These are phyloP conservation scores for Lasiurus cinereus DNA, from an alignment of 2,113 vertebrate species.

Conservation along the genomic window DNA sequence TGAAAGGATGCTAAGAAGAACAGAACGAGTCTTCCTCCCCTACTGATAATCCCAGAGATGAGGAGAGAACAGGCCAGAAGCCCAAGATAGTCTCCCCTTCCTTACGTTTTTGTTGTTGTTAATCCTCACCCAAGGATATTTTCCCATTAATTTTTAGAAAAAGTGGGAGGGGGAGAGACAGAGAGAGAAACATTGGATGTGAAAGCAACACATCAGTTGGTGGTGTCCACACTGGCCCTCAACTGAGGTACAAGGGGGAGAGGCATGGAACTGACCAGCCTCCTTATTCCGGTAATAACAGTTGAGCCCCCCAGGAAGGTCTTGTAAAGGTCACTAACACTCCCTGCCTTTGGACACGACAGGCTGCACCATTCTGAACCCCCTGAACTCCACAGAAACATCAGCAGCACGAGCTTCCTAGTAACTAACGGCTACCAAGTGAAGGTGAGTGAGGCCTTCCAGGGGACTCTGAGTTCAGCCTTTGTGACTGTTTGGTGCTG, in stretches of 20 bases:
- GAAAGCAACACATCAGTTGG: too few relatives aligned
- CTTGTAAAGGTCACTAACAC: background rate
- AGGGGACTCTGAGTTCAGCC: background rate
- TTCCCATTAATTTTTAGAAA: too few relatives aligned
- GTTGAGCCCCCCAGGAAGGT: background rate
- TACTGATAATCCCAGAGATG: background rate
- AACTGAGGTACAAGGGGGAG: background rate
- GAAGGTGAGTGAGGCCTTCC: constrained; percentile 88
- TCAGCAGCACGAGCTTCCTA: constrained; percentile 93
- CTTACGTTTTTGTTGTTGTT: background rate
- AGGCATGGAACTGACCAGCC: background rate
- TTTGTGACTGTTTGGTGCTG: background rate
- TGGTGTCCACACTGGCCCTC: background rate
- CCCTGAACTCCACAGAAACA: constrained; percentile 90
- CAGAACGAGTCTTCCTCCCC: background rate
- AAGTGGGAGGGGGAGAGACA: background rate
- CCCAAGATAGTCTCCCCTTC: background rate
- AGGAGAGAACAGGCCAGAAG: background rate
- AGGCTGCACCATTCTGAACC: constrained; percentile 92
- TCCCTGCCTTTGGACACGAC: constrained; percentile 31
- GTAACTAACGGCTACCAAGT: constrained; percentile 90
- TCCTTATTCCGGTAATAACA: background rate
- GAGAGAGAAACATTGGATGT: too few relatives aligned
- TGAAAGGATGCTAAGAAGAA: background rate
- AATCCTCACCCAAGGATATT: too few relatives aligned